Conservation (phyloP, 2,797 vertebrate species). For the Poecilia gillii region DNA sequence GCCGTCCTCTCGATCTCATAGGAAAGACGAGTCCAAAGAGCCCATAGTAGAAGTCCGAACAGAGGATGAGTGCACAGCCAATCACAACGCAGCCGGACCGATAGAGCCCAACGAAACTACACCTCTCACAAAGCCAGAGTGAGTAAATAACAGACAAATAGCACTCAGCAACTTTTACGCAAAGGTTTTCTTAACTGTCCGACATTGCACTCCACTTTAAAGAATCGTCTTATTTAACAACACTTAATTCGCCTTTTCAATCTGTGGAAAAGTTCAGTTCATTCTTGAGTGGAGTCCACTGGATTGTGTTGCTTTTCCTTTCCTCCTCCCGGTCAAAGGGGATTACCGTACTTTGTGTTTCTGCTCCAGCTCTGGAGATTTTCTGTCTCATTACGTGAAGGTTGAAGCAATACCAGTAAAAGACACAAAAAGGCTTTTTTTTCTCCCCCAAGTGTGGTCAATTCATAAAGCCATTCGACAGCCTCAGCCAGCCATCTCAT, state of each 20-base stretch:
- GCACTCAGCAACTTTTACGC: conserved; percentile 27
- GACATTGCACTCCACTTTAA: conserved; percentile 77
- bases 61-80: conserved; percentile 94
- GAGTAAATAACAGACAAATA: conserved; percentile 61
- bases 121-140: conserved; percentile 97
- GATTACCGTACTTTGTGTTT: conserved; percentile 67
- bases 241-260: conserved; percentile 44
- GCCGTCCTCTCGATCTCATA: conserved; percentile 57
- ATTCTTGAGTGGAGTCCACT: conserved; percentile 81
- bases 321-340: conserved; percentile 52
- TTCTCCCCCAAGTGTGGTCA: conserved; percentile 56
- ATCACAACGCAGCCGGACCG: conserved; percentile 93
- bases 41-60: conserved; percentile 96
- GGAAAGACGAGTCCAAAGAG: conserved; percentile 98
- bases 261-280: conserved; percentile 35
- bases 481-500: conserved; percentile 61
- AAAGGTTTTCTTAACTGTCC: conserved; percentile 48
- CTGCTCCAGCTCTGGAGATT: conserved; percentile 66
- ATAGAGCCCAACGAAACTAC: conserved; percentile 97
- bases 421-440: conserved; percentile 52
- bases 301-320: conserved; percentile 70
- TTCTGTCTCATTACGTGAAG: conserved; percentile 66
- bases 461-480: conserved; percentile 63
- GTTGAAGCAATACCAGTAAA: conserved; percentile 82
- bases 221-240: conserved; percentile 64